Evolutionary conservation across 2,797 vertebrate species (phyloP).

Genomic region (Masticophis lateralis): DNA sequence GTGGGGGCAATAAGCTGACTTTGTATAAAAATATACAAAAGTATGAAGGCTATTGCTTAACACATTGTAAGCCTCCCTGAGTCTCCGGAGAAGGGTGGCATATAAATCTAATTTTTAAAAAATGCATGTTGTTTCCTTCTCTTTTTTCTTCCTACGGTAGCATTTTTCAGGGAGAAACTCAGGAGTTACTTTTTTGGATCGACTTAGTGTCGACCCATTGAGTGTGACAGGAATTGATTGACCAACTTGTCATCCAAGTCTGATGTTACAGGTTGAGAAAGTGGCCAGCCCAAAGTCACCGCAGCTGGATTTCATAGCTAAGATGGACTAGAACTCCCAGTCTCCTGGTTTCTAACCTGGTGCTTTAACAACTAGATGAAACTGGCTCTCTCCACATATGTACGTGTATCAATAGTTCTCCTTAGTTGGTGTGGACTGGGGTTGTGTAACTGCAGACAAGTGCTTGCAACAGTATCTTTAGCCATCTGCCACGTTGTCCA

Average conservation of each 20-base stretch:
- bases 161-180: not conserved
- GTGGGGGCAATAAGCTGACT: too few relatives aligned
- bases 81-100: too few relatives aligned
- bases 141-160: not conserved
- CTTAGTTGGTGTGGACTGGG: not conserved
- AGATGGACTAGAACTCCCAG: not conserved
- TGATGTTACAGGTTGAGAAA: not conserved
- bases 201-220: not conserved
- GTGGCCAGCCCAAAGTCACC: not conserved
- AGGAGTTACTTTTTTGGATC: not conserved
- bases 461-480: not conserved
- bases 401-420: not conserved
- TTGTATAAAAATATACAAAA: too few relatives aligned
- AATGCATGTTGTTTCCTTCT: not conserved
- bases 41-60: too few relatives aligned
- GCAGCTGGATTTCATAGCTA: not conserved
- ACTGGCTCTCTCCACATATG: not conserved
- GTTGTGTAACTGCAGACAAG: not conserved
- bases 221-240: not conserved
- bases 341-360: not conserved
- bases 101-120: too few relatives aligned
- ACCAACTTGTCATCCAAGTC: not conserved
- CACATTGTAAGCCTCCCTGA: too few relatives aligned
- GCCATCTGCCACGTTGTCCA: not conserved
- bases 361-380: not conserved